Evolutionary conservation across 2,888 invertebrate genomes (phyloP), one percentile per base, ranked within the genome.

Genomic region (Euspilapteryx auroguttella): DNA sequence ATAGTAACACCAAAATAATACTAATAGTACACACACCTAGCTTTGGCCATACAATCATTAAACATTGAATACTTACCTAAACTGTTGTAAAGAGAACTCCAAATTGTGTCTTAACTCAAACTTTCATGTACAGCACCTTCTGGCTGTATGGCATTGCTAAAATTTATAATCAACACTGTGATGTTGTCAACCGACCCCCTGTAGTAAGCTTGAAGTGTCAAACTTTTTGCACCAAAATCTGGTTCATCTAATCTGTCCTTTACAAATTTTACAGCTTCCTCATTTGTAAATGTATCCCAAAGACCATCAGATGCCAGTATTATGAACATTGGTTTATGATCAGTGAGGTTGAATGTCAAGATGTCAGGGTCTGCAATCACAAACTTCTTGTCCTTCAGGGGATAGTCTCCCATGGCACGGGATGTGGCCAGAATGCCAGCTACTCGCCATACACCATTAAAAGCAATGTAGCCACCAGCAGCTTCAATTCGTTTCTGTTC

Each of bases 331-430:
- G 94, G 94, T 49, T 86, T 86, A 49, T 90, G 87, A 59, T 93
- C 89, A 32, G 81, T 79, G 32, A 96, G 73, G 62, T 95, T 89
- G 53, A 96, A 95, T 15, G 93, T 89, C 42, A 94, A 75, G 41
- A 97, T 91, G 56, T 97, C 96, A 5, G 97, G 97, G 58, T 95
- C 93, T 3, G 96, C 95, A 40, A 94, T 95, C 31, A 97, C 90
- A 49, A 94, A 82, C 55, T 89, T 92, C 53, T 89, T 89, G 53
- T 94, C 94, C 66, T 97, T 97, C 12, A 97, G 71, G 2, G 95
- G 94, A 63, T 93, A 95, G 71, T 97, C 97, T 11, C 94, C 97
- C 46, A 97, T 80, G 2, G 97, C 96, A 37, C 96, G 78, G 7
- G 94, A 94, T 17, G 94, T 95, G 8, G 96, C 96, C 39, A 96